A percentile compares a stretch with the other conserved stretches of the same genome.
Conservation (phyloP, 1,140 invertebrate genomes). For the Delia radicum region DNA sequence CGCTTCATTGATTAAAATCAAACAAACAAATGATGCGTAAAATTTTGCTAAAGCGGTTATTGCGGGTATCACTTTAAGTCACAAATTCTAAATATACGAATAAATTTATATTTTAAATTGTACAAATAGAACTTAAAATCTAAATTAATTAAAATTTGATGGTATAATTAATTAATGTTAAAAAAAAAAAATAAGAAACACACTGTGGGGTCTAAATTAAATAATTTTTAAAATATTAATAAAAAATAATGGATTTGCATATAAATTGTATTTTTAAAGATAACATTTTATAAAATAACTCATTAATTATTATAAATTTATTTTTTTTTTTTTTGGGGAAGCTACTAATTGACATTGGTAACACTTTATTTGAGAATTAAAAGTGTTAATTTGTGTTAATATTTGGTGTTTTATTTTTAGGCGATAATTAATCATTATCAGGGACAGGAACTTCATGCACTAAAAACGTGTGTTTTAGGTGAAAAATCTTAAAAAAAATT, state of each 20-base stretch:
- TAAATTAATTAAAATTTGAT: conserved; percentile 30
- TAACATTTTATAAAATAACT: not conserved
- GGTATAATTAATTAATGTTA: conserved; percentile 22
- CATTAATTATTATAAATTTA: not conserved
- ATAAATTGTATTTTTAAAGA: too few species aligned
- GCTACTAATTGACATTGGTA: not conserved
- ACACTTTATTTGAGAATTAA: not conserved
- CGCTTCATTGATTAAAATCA: not conserved
- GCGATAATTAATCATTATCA: too few species aligned
- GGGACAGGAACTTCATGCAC: too few species aligned
- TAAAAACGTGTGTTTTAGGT: too few species aligned
- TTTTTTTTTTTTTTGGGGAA: not conserved
- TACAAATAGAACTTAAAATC: conserved; percentile 1
- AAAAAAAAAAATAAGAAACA: not conserved
- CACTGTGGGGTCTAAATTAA: not conserved
- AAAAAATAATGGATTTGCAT: not conserved
- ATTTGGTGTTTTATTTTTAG: too few species aligned
- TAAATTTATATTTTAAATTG: too few species aligned
- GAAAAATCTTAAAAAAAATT: too few species aligned
- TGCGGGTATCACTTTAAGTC: too few species aligned
- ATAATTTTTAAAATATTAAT: not conserved
- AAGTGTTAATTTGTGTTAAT: too few species aligned
- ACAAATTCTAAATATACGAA: too few species aligned
- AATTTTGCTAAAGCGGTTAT: too few species aligned
- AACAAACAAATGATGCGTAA: too few species aligned